phyloP scores from a whole-genome alignment of 2,888 invertebrate genomes.

The Marronus borbonicus region DNA sequence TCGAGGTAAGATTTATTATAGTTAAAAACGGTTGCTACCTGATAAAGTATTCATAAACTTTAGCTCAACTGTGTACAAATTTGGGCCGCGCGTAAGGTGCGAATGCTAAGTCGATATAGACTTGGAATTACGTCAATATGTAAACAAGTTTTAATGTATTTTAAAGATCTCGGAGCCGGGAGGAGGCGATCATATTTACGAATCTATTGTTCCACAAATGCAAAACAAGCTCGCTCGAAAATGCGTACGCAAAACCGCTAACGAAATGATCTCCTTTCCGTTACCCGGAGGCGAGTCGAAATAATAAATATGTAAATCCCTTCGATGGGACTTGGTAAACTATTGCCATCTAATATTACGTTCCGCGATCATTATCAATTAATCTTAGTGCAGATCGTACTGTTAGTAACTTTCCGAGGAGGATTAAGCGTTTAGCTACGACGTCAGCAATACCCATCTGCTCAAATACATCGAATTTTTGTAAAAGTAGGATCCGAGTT shows the following conservation, averaged over 20 bases:
- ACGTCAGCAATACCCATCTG: no score
- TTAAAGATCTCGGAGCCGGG: background rate
- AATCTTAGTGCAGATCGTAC: background rate
- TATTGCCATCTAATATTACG: background rate
- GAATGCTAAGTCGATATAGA: background rate
- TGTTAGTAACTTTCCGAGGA: background rate
- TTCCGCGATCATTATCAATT: background rate
- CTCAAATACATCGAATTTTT: no score
- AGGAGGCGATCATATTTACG: background rate
- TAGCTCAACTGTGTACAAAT: background rate
- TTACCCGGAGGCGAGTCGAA: background rate
- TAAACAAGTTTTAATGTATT: slow-evolving; percentile 24
- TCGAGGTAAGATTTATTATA: no score
- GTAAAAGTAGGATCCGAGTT: no score
- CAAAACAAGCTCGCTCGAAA: background rate
- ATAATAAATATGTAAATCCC: slow-evolving; percentile 11
- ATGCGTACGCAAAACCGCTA: background rate
- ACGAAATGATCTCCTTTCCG: background rate
- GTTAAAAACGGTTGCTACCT: no score
- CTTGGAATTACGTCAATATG: background rate
- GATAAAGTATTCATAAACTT: no score
- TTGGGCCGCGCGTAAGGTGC: background rate
- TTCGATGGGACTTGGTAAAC: background rate
- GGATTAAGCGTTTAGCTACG: background rate
- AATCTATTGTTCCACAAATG: slow-evolving; percentile 2